Conservation (phyloP, 2,113 vertebrate genomes). For the Rhabdomys dilectus region DNA sequence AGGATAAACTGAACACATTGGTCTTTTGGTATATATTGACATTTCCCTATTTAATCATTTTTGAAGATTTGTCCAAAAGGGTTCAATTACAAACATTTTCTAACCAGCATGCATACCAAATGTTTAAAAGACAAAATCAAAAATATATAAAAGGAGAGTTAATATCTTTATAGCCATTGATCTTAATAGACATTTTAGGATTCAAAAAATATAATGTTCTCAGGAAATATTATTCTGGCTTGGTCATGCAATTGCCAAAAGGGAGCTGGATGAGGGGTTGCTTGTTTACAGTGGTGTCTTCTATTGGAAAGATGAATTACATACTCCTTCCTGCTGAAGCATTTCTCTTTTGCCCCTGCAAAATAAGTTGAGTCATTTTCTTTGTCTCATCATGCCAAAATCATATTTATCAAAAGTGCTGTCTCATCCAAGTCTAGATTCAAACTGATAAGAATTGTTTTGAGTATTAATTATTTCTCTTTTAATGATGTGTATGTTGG, state of each 20-base stretch:
- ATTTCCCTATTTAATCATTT: background rate
- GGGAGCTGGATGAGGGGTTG: background rate
- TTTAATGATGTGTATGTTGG: background rate
- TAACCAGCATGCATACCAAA: background rate
- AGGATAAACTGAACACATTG: background rate
- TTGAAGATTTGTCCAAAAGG: background rate
- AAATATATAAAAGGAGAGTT: background rate
- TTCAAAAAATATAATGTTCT: conserved; percentile 4
- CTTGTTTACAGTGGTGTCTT: background rate
- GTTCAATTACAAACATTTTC: background rate
- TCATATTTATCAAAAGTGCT: conserved; percentile 37
- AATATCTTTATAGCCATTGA: background rate
- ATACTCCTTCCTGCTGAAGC: background rate
- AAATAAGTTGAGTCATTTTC: background rate
- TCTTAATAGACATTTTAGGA: background rate
- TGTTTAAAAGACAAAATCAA: background rate
- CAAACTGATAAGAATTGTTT: background rate
- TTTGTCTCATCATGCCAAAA: conserved; percentile 30
- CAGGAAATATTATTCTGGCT: background rate
- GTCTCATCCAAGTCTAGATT: background rate
- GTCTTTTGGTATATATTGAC: background rate
- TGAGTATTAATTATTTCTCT: background rate
- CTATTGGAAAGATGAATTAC: background rate
- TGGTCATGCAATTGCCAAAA: background rate
- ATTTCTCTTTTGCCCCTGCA: background rate